phyloP scores from a whole-genome alignment of 2,888 invertebrate genomes.

The Caenorhabditis sinica region DNA sequence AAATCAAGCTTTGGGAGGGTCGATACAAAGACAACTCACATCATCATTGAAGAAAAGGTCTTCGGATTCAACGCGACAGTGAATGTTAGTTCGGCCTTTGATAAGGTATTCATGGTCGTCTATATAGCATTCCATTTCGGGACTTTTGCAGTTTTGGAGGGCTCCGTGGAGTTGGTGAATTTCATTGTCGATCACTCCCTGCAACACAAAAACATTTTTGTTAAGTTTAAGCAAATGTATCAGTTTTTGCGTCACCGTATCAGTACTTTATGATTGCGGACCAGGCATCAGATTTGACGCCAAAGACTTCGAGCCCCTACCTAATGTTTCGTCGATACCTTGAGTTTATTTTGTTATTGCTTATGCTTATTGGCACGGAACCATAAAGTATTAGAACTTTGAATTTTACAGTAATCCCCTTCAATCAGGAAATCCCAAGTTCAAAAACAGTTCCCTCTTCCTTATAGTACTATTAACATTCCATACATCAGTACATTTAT shows the following conservation, averaged over 20 bases:
- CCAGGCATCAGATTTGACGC: no score
- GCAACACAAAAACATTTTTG: constrained; percentile 1
- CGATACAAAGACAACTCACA: constrained; percentile 1
- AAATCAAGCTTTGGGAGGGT: not conserved
- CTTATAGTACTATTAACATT: not conserved
- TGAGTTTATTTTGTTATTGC: no score
- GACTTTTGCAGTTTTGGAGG: constrained; percentile 43
- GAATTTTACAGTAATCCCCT: not conserved
- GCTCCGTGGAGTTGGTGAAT: constrained; percentile 46
- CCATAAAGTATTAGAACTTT: not conserved
- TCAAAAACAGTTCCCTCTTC: not conserved
- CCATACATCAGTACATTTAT: not conserved
- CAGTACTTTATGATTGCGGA: no score
- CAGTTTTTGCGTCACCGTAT: no score
- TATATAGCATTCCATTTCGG: constrained; percentile 43
- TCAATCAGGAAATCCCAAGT: not conserved
- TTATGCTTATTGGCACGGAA: not conserved
- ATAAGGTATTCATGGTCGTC: constrained; percentile 35
- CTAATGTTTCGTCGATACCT: no score
- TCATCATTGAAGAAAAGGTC: constrained; percentile 35
- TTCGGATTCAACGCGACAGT: constrained; percentile 27
- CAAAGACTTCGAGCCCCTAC: no score
- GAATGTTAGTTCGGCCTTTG: constrained; percentile 20
- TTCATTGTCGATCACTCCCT: constrained; percentile 46
- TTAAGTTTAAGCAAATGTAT: no score